Conservation (phyloP, 2,888 invertebrate species). For the Andrena flavipes region DNA sequence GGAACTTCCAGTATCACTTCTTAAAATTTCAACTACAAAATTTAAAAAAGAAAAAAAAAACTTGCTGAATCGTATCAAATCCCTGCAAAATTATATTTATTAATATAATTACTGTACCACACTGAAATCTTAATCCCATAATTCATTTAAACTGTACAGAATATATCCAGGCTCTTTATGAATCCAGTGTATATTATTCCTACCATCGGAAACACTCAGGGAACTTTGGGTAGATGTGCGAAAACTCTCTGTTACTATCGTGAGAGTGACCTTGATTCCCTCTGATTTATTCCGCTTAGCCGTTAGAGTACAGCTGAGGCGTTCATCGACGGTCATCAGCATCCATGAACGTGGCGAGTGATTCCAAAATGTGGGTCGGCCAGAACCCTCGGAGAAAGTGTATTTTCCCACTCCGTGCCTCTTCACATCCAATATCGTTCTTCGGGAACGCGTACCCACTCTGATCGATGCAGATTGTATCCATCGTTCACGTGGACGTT, state of each 20-base stretch:
- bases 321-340: constrained; percentile 69
- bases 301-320: constrained; percentile 25
- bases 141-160: too few species aligned
- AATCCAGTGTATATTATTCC: not conserved
- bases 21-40: too few species aligned
- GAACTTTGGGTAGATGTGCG: constrained; percentile 19
- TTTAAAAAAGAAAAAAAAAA: too few species aligned
- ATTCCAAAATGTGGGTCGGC: constrained; percentile 83
- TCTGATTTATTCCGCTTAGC: constrained; percentile 50
- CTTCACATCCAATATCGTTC: constrained; percentile 70
- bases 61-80: too few species aligned
- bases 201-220: not conserved
- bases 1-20: too few species aligned
- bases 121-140: too few species aligned
- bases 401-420: constrained; percentile 72
- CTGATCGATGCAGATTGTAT: constrained; percentile 23
- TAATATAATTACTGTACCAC: too few species aligned
- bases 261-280: constrained; percentile 82
- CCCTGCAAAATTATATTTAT: too few species aligned
- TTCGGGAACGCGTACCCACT: constrained; percentile 32
- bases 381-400: constrained; percentile 80
- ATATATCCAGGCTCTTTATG: too few species aligned
- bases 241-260: constrained; percentile 57
- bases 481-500: constrained; percentile 10
- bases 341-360: constrained; percentile 74